Evolutionary conservation across 2,113 vertebrate species (phyloP).

Genomic region (Scopus umbretta): DNA sequence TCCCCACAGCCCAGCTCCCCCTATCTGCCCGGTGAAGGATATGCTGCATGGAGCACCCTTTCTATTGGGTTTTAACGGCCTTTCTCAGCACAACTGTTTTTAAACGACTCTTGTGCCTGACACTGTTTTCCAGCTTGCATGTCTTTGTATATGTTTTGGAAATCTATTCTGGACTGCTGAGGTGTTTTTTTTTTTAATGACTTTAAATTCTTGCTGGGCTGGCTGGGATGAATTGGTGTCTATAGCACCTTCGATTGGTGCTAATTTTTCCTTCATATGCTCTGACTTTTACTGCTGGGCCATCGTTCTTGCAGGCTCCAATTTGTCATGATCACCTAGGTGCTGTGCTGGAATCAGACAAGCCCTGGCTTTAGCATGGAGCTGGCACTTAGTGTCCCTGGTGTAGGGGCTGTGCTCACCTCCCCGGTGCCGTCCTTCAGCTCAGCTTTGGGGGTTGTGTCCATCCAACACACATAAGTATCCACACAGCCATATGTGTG

Average conservation of each 20-base stretch:
- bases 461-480: no score
- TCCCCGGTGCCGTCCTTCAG: rapidly evolving
- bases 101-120: conserved; percentile 53
- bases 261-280: conserved; percentile 71
- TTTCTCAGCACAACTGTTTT: conserved; percentile 58
- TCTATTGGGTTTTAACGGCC: conserved; percentile 46
- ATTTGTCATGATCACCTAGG: conserved; percentile 62
- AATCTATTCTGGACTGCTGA: conserved; percentile 68
- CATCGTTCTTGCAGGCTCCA: conserved; percentile 55
- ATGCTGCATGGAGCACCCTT: not conserved
- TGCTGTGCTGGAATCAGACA: conserved; percentile 40
- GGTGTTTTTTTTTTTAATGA: conserved; percentile 69
- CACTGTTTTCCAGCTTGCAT: conserved; percentile 54
- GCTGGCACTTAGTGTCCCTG: rapidly evolving
- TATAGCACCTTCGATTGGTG: conserved; percentile 70
- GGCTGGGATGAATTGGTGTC: conserved; percentile 69
- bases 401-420: rapidly evolving
- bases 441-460: no score
- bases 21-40: conserved; percentile 34
- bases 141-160: conserved; percentile 68
- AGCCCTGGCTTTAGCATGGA: not conserved
- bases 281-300: conserved; percentile 67
- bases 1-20: not conserved
- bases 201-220: conserved; percentile 67
- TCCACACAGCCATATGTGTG: rapidly evolving